Percentiles rank a stretch among this genome's conserved stretches.
Evolutionary conservation across 2,797 vertebrate species (phyloP).

Genomic region (Lacerta viridis): DNA sequence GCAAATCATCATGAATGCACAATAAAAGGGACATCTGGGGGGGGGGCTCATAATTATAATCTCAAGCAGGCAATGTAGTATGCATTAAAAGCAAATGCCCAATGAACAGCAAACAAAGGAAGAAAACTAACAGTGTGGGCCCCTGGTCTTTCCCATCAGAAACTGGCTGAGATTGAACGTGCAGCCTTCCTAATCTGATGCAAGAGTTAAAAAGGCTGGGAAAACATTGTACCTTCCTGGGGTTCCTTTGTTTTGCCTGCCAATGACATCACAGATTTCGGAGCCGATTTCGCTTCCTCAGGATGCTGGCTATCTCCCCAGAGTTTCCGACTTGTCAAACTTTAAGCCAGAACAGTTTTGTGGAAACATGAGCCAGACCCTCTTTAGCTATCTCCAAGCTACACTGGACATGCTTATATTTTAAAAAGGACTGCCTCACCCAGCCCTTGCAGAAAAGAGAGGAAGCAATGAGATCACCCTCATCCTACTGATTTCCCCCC

Average conservation of each 20-base stretch:
- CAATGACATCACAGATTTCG: slow-evolving; percentile 71
- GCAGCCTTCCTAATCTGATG: slow-evolving; percentile 65
- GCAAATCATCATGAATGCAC: not conserved
- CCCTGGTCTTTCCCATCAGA: slow-evolving; percentile 23
- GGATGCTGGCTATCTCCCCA: slow-evolving; percentile 75
- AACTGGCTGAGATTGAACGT: slow-evolving; percentile 51
- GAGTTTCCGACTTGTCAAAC: slow-evolving; percentile 73
- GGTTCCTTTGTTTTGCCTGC: slow-evolving; percentile 73
- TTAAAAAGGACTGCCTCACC: not conserved
- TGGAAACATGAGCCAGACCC: slow-evolving; percentile 59
- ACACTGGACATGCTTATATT: slow-evolving; percentile 23
- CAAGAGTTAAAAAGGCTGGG: slow-evolving; percentile 53
- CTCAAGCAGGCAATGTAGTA: not conserved
- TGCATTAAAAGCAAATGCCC: not conserved
- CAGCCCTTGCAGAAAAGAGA: not conserved
- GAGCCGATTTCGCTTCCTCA: slow-evolving; percentile 72
- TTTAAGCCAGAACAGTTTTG: slow-evolving; percentile 44
- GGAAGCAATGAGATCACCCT: slow-evolving; percentile 5
- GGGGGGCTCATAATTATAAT: not conserved
- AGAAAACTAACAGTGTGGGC: not conserved
- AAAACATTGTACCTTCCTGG: slow-evolving; percentile 70
- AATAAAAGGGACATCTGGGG: not conserved
- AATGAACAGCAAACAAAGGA: slow-evolving; percentile 25
- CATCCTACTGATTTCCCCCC: not conserved
- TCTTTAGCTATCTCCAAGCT: slow-evolving; percentile 65